Evolutionary conservation across 2,113 vertebrate genomes (phyloP), one percentile per base, ranked within the genome.

Genomic region (Channa argus): DNA sequence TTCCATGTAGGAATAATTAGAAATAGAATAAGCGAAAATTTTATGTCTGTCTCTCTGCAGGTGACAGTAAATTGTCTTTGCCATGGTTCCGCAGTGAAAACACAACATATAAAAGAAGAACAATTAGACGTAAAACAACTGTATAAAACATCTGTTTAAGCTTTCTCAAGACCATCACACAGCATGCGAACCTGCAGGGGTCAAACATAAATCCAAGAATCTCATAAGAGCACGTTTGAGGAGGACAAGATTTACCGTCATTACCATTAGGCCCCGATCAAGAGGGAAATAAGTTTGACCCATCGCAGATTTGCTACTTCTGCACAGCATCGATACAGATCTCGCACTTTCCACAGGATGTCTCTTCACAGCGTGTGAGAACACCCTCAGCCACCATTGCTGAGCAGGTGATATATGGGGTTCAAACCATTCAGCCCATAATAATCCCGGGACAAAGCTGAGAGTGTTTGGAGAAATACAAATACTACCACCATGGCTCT

Each of bases 401-500:
- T 7, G 13, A 61, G 65, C 58, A 73, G 79, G 65, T 89, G 89
- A 90, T 89, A 43, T 74, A 83, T 85, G 86, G 80, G 59, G 66
- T 6, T 74, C 58, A 41, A 79, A 14, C 64, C 86, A 84, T 87
- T 92, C 51, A 71, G 68, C 76, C 56, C 84, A 74, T 82, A 90
- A 86, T 90, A 79, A 83, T 76, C 71, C 63, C 13, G 14, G 44
- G 53, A 86, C 71, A 79, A 91, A 81, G 82, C 87, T 65, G 53
- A 73, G 79, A 69, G 85, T 83, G 86, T 89, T 88, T 84, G 70
- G 76, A 78, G 76, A 82, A 89, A 90, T 72, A 79, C 72, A 90
- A 88, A 91, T 13, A 77, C 86, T 81, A 90, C 93, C 93, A 88
- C 67, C 92, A 94, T 94, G 89, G 82, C 79, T 92, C 88, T 67